Base-by-base conservation (phyloP, 2,797 vertebrate species). In the Epinephelus awoara region DNA sequence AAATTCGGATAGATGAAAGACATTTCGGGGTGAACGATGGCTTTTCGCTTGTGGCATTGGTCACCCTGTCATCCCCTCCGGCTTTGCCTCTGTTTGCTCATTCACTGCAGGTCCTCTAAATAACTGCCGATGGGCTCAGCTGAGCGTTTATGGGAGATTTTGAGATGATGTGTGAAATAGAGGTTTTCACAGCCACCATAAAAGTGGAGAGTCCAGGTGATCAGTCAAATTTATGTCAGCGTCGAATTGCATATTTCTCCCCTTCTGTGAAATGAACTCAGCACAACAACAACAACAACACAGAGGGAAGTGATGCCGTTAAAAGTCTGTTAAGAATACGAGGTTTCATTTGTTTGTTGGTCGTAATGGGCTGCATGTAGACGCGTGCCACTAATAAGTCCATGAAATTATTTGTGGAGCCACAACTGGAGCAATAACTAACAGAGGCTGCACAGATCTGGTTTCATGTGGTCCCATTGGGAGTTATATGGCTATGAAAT, bases 121-220 rank as follows among this genome's bases (percentile, higher is more conserved):
- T 78, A 82, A 84, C 59, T 38, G 59, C 49, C 70, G 72, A 21
- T 57, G 67, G 17, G 29, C 72, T 78, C 79, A 69, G 58, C 6
- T 78, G 68, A 79, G 77, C 51, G 3, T 90, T 91, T 85, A 82
- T 71, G 40, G 71, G 59, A 63, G 55, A 58, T 84, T 78, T 78
- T 29, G 61, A 86, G 80, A 82, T 82, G 77, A 74, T 83, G 83
- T 85, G 85, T 90, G 89, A 89, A 90, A 91, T 80, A 77, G 85
- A 85, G 58, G 57, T 78, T 84, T 90, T 86, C 71, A 80, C 58
- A 19, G 75, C 77, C 46, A 3, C 72, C 82, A 79, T 88, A 72
- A 87, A 91, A 82, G 61, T 29, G 59, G 51, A 72, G 34, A 65
- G 76, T 78, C 67, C 5, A 14, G 69, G 81, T 49, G 64, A 90